A percentile compares a stretch with the other conserved stretches of the same genome.
phyloP scores from a whole-genome alignment of 2,888 invertebrate species.

The Autographa gamma region DNA sequence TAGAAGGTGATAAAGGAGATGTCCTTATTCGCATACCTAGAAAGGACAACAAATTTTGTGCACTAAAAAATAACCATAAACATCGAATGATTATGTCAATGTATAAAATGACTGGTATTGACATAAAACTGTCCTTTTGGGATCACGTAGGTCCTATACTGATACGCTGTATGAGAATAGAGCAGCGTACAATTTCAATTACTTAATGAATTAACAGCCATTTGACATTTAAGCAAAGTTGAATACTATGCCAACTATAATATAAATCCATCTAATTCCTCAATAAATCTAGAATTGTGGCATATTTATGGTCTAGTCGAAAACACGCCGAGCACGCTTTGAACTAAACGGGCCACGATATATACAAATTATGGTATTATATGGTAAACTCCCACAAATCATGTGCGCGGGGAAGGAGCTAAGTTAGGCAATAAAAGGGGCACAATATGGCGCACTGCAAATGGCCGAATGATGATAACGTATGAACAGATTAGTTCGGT shows the following conservation, averaged over 20 bases:
- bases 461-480: slow-evolving; percentile 74
- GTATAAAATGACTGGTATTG: too few species aligned
- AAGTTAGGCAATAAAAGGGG: slow-evolving; percentile 77
- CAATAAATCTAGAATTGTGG: slow-evolving; percentile 48
- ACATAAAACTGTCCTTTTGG: too few species aligned
- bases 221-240: slow-evolving; percentile 13
- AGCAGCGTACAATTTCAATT: background rate
- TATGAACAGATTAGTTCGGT: slow-evolving; percentile 60
- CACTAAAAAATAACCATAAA: too few species aligned
- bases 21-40: too few species aligned
- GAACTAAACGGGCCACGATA: slow-evolving; percentile 48
- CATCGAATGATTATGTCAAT: too few species aligned
- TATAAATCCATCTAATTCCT: slow-evolving; percentile 40
- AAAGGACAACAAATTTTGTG: too few species aligned
- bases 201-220: background rate
- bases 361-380: slow-evolving; percentile 57
- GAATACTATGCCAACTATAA: slow-evolving; percentile 13
- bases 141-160: too few species aligned
- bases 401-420: slow-evolving; percentile 60
- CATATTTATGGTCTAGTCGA: slow-evolving; percentile 46
- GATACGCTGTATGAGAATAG: too few species aligned
- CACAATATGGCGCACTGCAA: slow-evolving; percentile 71
- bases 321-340: slow-evolving; percentile 50
- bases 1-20: too few species aligned
- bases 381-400: slow-evolving; percentile 70